These are phyloP conservation scores for Rhopalosiphum maidis DNA, from an alignment of 1,140 invertebrate genomes.

Conservation along the genomic window DNA sequence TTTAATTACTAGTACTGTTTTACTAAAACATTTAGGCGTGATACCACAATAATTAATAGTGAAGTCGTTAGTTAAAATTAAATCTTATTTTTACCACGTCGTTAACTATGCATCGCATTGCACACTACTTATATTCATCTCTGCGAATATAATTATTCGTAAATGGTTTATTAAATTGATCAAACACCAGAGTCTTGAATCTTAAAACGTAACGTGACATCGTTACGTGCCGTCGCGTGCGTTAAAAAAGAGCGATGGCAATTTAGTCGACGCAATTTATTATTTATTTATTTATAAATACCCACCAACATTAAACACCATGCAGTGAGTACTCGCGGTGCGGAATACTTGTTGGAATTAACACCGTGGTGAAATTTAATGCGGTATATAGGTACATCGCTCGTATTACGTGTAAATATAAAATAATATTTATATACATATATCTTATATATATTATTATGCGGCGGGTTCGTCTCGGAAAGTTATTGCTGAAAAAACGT, in stretches of 20 bases:
- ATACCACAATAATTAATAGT: background rate
- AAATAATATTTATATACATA: background rate
- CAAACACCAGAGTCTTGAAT: background rate
- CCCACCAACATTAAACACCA: background rate
- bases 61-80: background rate
- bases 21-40: background rate
- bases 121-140: too few relatives aligned
- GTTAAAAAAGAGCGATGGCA: background rate
- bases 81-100: background rate
- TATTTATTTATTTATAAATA: background rate
- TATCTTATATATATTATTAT: background rate
- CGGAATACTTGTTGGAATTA: slow-evolving; percentile 43
- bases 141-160: background rate
- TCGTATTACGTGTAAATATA: background rate
- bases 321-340: background rate
- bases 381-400: background rate
- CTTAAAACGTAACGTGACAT: background rate
- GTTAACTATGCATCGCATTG: background rate
- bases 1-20: background rate
- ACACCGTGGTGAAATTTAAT: background rate
- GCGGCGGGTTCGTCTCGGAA: slow-evolving; percentile 34
- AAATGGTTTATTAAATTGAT: background rate
- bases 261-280: background rate
- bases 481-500: slow-evolving; percentile 57
- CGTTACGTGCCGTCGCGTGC: background rate